Evolutionary conservation across 2,888 invertebrate species (phyloP).

Genomic region (Agrypnus murinus): DNA sequence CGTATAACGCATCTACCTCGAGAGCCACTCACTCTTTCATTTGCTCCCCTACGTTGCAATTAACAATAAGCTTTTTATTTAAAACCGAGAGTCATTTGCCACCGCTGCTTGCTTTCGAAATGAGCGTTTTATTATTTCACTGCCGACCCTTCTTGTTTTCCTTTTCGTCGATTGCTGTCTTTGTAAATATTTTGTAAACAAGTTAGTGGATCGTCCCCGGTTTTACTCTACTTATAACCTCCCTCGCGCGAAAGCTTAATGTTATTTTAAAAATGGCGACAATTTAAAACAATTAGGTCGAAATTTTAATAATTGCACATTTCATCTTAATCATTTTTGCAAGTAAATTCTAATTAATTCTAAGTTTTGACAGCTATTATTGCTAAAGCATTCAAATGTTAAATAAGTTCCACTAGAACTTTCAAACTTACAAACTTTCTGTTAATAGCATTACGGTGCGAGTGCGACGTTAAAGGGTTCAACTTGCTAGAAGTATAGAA

Average conservation of each 20-base stretch:
- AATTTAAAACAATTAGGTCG: background rate
- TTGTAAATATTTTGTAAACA: constrained; percentile 52
- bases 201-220: constrained; percentile 28
- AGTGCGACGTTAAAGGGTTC: background rate
- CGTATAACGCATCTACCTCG: constrained; percentile 50
- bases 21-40: constrained; percentile 52
- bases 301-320: too few species aligned
- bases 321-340: background rate
- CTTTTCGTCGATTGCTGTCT: constrained; percentile 50
- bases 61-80: constrained; percentile 54
- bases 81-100: constrained; percentile 51
- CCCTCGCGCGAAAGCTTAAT: background rate
- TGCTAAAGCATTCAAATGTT: background rate
- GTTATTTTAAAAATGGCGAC: background rate
- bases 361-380: constrained; percentile 12
- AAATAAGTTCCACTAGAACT: background rate
- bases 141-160: constrained; percentile 49
- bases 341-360: constrained; percentile 3
- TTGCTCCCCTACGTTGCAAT: constrained; percentile 51
- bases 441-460: background rate
- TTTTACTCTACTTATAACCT: constrained; percentile 21
- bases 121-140: constrained; percentile 50
- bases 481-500: background rate
- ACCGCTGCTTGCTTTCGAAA: constrained; percentile 50
- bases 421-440: background rate